Evolutionary conservation across 2,888 invertebrate genomes (phyloP).

Genomic region (Stegophylla sp.): DNA sequence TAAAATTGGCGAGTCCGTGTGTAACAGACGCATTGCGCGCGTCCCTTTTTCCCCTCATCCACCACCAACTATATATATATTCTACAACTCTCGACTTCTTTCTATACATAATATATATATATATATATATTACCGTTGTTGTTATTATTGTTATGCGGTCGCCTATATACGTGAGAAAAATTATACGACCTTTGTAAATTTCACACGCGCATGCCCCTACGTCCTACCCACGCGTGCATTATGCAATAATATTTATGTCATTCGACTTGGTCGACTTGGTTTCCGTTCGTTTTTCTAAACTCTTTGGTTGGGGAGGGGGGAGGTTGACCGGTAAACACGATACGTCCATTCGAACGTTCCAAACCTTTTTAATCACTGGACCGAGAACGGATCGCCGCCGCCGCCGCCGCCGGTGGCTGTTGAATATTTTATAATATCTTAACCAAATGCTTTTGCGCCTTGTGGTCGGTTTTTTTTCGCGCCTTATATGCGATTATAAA

Average conservation of each 20-base stretch:
- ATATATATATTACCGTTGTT: background rate
- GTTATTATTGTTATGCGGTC: conserved; percentile 5
- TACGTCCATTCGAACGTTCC: background rate
- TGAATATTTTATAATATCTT: conserved; percentile 43
- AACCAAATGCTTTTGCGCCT: background rate
- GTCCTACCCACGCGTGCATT: background rate
- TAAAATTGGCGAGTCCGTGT: conserved; percentile 54
- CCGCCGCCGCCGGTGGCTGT: no score
- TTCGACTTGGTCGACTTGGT: background rate
- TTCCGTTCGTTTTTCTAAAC: background rate
- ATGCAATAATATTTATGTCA: no score
- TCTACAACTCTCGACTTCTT: conserved; percentile 3
- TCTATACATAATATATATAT: no score
- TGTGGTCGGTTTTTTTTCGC: background rate
- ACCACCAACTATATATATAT: background rate
- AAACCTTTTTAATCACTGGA: background rate
- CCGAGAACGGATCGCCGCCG: background rate
- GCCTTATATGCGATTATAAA: background rate
- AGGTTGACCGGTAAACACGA: background rate
- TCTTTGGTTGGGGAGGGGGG: no score
- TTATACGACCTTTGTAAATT: background rate
- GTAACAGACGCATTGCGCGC: conserved; percentile 51
- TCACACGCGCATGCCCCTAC: background rate
- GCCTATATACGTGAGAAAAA: no score
- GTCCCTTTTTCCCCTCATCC: background rate